Base-by-base conservation (phyloP, 2,888 invertebrate genomes). In the Liopterus haemorrhoidalis region DNA sequence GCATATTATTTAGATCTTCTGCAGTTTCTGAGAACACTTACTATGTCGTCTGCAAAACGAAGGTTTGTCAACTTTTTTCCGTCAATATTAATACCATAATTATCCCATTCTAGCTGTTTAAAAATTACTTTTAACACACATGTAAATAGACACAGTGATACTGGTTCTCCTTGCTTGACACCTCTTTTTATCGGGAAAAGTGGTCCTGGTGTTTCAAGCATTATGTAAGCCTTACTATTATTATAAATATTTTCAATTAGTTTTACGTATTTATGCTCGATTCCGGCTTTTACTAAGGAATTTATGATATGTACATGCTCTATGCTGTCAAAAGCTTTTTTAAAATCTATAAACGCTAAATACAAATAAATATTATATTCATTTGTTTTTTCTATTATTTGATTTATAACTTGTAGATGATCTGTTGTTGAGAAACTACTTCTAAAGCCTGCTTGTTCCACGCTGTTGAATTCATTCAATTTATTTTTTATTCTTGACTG, bases 261-360 rank as follows among this genome's bases (percentile, higher is more conserved):
- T 33, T 33, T 33, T 33, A 33, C 11, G 20, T 33, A 18, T 18
- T 33, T 33, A 33, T 33, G 33, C 20, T 33, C 33, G 6, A 33
- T 33, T 4, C 33, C 33, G 9, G 18, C 33, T 33, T 33, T 18
- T 15, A 5, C n/a, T 5, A 33, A 11, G n/a, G 18, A 33, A n/a
- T 33, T 33, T 15, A 33, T 15, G 22, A 21, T 35, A 35, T n/a
- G n/a, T n/a, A n/a, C 19, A 4, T 33, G 33, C n/a, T 33, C 33
- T 33, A 33, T 33, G 20, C 33, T 33, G 18, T 18, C 33, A 33
- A 15, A 33, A 15, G 33, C 33, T 33, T 33, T 33, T 33, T 12
- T 15, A 31, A 31, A 31, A 31, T 31, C 6, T 31, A 31, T 8
- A 9, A 31, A 31, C 6, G 5, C 5, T 20, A 33, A 8, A 33